Evolutionary conservation across 2,797 vertebrate genomes (phyloP).

Genomic region (Betta splendens): DNA sequence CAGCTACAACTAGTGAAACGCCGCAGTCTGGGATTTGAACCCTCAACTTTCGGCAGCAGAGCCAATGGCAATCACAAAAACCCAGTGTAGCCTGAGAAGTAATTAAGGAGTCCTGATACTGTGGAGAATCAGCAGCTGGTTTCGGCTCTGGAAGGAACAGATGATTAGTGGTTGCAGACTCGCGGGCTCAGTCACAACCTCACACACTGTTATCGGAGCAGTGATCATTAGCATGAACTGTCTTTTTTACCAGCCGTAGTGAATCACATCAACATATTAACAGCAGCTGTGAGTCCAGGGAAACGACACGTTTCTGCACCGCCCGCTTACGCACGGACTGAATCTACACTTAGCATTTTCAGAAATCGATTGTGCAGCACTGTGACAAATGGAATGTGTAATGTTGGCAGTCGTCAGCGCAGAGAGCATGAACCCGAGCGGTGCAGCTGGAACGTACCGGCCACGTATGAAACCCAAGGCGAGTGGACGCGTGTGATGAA

Average conservation of each 20-base stretch:
- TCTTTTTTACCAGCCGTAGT: slow-evolving; percentile 19
- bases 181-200: slow-evolving; percentile 3
- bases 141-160: slow-evolving; percentile 6
- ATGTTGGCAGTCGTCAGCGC: slow-evolving; percentile 32
- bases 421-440: slow-evolving; percentile 14
- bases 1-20: too few relatives aligned
- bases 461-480: too few relatives aligned
- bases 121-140: slow-evolving; percentile 25
- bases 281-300: slow-evolving; percentile 28
- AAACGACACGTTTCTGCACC: slow-evolving; percentile 20
- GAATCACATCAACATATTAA: neutral
- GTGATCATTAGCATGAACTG: slow-evolving; percentile 19
- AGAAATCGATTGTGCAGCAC: slow-evolving; percentile 7
- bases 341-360: slow-evolving; percentile 18
- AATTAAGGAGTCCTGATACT: slow-evolving; percentile 17
- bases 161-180: slow-evolving; percentile 1
- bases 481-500: too few relatives aligned
- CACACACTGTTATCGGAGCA: neutral
- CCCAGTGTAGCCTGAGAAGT: neutral
- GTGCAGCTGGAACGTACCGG: slow-evolving; percentile 48
- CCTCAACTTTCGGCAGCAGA: neutral
- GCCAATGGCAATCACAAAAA: neutral
- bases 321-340: slow-evolving; percentile 30
- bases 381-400: slow-evolving; percentile 28
- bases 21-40: slow-evolving; percentile 23